Base-by-base conservation (phyloP, 2,797 vertebrate species). In the Sebastes trivittatus region DNA sequence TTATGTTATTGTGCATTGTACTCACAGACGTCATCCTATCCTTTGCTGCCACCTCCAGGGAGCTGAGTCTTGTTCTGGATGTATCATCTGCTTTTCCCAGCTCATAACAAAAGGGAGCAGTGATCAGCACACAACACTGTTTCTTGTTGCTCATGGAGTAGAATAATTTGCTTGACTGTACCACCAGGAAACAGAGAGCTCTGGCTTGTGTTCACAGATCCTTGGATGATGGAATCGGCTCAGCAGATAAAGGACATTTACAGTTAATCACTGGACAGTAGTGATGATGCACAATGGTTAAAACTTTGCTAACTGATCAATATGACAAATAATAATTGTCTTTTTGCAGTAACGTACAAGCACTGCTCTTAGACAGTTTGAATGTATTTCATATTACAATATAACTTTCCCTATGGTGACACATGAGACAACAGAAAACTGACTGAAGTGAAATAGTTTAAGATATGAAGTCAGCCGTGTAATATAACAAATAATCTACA, bases 1-100 rank as follows among this genome's bases (percentile, higher is more conserved):
- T 66, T 22, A 23, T 62, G n/a, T 36, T 46, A 25, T 14, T 75
- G 63, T 61, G 22, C 30, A 27, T 56, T 72, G 49, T 63, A 30
- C 11, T 3, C 3, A 29, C 18, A 66, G n/a, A 61, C 2, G 7
- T 77, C 61, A 75, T 10, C 14, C 9, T 58, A 6, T 77, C 59
- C 54, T 88, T 29, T 93, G 75, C 77, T 82, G 85, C 82, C 89
- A 86, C 72, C 79, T 79, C 11, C 77, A 80, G 84, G 87, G 72
- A 34, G 46, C 2, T 7, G 32, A 80, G 64, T 82, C 32, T 58
- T 22, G 11, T 8, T 68, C 9, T 75, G n/a, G 20, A 3, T 67
- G 38, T 23, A 11, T 80, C 56, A 72, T 64, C 55, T 58, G 10
- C 30, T 30, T 30, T 10, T 52, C 38, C 42, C 32, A 20, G 13